Percentiles rank a stretch among this genome's conserved stretches.
Evolutionary conservation across 2,888 invertebrate species (phyloP).

Genomic region (Lypha dubia): DNA sequence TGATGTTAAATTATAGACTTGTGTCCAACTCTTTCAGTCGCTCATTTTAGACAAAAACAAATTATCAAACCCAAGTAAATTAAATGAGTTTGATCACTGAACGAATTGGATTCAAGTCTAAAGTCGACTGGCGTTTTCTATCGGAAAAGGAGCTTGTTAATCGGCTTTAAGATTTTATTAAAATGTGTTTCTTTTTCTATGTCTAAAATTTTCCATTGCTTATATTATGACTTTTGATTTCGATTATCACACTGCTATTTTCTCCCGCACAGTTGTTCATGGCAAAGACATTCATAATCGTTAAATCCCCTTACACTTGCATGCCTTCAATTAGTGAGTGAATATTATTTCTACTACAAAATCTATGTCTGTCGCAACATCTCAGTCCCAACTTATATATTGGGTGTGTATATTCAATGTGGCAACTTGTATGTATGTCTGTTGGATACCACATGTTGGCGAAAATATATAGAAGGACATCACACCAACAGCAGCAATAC

Average conservation of each 20-base stretch:
- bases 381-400: constrained; percentile 46
- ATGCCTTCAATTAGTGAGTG: constrained; percentile 15
- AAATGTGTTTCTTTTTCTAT: too few relatives aligned
- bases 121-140: too few relatives aligned
- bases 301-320: constrained; percentile 27
- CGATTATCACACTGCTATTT: not conserved
- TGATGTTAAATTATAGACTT: too few relatives aligned
- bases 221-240: not conserved
- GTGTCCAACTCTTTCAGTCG: too few relatives aligned
- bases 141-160: too few relatives aligned
- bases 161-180: too few relatives aligned
- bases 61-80: too few relatives aligned
- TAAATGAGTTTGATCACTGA: too few relatives aligned
- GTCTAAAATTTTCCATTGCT: too few relatives aligned
- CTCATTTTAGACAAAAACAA: too few relatives aligned
- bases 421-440: constrained; percentile 42
- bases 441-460: not conserved
- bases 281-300: constrained; percentile 43
- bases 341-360: constrained; percentile 28
- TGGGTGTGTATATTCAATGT: constrained; percentile 61
- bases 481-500: constrained; percentile 16
- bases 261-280: not conserved
- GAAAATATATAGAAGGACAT: constrained; percentile 48
- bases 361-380: constrained; percentile 15
- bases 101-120: too few relatives aligned